Evolutionary conservation across 2,888 invertebrate species (phyloP).

Genomic region (Endomychus coccineus): DNA sequence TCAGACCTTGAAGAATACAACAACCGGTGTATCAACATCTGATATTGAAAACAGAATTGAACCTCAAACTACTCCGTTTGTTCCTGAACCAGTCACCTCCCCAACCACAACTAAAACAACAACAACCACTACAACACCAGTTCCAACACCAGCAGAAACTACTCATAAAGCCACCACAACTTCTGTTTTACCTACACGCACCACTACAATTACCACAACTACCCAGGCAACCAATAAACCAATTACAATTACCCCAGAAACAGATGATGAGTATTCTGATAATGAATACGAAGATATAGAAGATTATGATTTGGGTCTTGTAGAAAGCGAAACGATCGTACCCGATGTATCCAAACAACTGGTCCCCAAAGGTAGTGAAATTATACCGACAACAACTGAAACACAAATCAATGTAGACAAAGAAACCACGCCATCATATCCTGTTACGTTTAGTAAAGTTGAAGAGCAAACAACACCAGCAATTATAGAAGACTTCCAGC

Average conservation of each 20-base stretch:
- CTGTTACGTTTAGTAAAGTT: background rate
- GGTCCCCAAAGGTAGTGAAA: background rate
- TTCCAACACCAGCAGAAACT: slow-evolving; percentile 16
- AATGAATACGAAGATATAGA: slow-evolving; percentile 43
- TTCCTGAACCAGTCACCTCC: slow-evolving; percentile 9
- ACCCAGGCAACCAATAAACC: slow-evolving; percentile 10
- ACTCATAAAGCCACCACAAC: slow-evolving; percentile 19
- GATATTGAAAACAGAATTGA: no score
- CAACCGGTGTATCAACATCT: no score
- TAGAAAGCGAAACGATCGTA: slow-evolving; percentile 37
- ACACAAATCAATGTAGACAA: slow-evolving; percentile 3
- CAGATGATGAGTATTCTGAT: slow-evolving; percentile 34
- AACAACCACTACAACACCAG: slow-evolving; percentile 16
- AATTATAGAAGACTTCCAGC: slow-evolving; percentile 1
- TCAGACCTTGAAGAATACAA: no score
- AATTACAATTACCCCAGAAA: slow-evolving; percentile 16
- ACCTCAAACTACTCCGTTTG: no score
- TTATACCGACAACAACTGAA: no score
- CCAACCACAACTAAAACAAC: slow-evolving; percentile 13
- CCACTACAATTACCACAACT: slow-evolving; percentile 17
- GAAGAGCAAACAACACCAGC: slow-evolving; percentile 1
- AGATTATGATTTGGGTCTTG: slow-evolving; percentile 38
- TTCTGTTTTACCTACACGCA: slow-evolving; percentile 10
- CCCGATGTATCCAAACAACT: slow-evolving; percentile 23
- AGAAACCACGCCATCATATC: background rate